These are phyloP conservation scores for Tetragnatha versicolor DNA, from an alignment of 1,140 invertebrate species.

Conservation along the genomic window DNA sequence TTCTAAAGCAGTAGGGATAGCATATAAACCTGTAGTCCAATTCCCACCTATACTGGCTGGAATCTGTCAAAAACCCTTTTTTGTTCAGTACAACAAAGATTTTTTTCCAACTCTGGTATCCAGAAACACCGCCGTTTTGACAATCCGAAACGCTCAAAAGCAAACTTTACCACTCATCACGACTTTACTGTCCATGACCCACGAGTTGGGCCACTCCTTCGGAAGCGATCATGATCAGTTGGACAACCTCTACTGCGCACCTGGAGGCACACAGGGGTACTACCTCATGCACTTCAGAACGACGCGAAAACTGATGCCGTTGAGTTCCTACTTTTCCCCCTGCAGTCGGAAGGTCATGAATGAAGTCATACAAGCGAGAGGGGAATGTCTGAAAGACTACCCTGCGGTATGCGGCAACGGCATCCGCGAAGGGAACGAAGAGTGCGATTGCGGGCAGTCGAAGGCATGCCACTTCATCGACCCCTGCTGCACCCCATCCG, in stretches of 20 bases:
- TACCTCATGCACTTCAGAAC: slow-evolving; percentile 10
- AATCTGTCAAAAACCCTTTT: slow-evolving; percentile 10
- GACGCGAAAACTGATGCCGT: neutral
- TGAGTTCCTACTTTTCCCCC: slow-evolving; percentile 4
- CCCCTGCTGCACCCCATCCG: slow-evolving; percentile 23
- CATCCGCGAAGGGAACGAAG: slow-evolving; percentile 18
- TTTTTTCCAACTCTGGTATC: too few relatives aligned
- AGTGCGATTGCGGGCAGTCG: slow-evolving; percentile 29
- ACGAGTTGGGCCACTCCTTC: slow-evolving; percentile 32
- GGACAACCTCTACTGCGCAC: slow-evolving; percentile 2
- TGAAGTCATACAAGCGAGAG: neutral
- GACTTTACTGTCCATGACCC: neutral
- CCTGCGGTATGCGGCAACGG: slow-evolving; percentile 22
- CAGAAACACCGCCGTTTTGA: slow-evolving; percentile 10
- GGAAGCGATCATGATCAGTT: slow-evolving; percentile 32
- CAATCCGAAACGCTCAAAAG: neutral
- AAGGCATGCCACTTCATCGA: slow-evolving; percentile 3
- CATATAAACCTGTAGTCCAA: neutral
- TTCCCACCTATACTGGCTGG: neutral
- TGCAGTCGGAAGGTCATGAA: neutral
- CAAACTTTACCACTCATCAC: neutral
- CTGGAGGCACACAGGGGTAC: neutral
- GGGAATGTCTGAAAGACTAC: neutral
- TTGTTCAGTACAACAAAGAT: too few relatives aligned
- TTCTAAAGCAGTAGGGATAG: neutral